These are phyloP conservation scores for Halotydeus destructor DNA, from an alignment of 1,140 invertebrate species.

Conservation along the genomic window DNA sequence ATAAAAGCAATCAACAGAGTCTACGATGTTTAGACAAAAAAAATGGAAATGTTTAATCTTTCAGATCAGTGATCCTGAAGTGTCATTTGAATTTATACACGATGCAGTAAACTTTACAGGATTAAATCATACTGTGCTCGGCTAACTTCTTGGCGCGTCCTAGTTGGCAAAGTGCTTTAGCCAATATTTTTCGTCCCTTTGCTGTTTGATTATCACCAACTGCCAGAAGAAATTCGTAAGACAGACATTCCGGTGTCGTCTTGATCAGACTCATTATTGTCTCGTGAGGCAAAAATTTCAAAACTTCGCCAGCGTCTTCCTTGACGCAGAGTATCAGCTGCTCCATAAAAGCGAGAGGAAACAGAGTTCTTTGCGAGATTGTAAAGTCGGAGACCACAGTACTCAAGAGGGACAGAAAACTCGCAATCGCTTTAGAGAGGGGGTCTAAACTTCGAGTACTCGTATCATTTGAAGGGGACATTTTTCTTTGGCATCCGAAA, in stretches of 20 bases:
- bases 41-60: too few relatives aligned
- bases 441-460: conserved; percentile 23
- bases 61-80: too few relatives aligned
- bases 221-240: conserved; percentile 22
- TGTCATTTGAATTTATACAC: too few relatives aligned
- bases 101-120: too few relatives aligned
- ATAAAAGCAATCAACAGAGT: too few relatives aligned
- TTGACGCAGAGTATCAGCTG: conserved; percentile 48
- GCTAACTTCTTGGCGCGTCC: too few relatives aligned
- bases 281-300: conserved; percentile 50
- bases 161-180: conserved; percentile 23
- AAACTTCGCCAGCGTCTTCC: conserved; percentile 44
- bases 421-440: conserved; percentile 26
- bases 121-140: too few relatives aligned
- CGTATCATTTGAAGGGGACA: conserved; percentile 12
- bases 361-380: conserved; percentile 60
- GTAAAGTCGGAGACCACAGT: conserved; percentile 48
- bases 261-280: conserved; percentile 23
- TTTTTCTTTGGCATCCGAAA: conserved; percentile 1
- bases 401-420: conserved; percentile 45
- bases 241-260: conserved; percentile 22
- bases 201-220: conserved; percentile 23
- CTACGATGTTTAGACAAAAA: too few relatives aligned
- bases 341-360: conserved; percentile 61
- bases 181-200: conserved; percentile 22